Evolutionary conservation across 2,797 vertebrate species (phyloP), one percentile per base, ranked within the genome.

Genomic region (Vespertilio murinus): DNA sequence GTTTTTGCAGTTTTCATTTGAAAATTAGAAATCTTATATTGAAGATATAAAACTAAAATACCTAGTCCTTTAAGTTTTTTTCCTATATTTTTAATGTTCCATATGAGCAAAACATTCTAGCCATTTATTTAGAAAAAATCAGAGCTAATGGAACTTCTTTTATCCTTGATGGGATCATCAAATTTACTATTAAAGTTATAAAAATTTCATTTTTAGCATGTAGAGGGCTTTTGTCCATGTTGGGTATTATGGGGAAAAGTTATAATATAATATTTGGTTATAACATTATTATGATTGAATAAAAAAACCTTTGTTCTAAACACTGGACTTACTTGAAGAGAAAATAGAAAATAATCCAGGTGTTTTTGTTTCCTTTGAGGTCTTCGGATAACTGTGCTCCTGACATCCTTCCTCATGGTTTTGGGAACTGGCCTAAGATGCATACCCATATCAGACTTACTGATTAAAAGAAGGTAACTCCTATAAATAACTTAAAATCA

Each of bases 371-470:
- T 96, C 13, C 2, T 89, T 81, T 30, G 96, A 99, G 99, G 99
- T 97, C 98, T 99, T 94, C 98, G 99, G 75, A 97, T 98, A 1
- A 99, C 99, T 17, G 98, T 99, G 90, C 98, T 99, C 70, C 98
- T 99, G 88, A 99, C 99, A 0, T 98, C 98, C 13, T 98, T 99
- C 89, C 98, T 99, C 71, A 99, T 99, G 99, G 98, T 99, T 71
- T 28, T 99, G 25, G 99, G 99, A 78, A 97, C 99, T 8, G 98
- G 98, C 54, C 96, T 99, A 64, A 98, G 99, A 91, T 99, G 99
- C 96, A 88, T 99, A 95, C 99, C 99, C 5, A 83, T 99, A 88
- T 96, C 98, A 54, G 98, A 99, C 87, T 93, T 98, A 94, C 96
- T 94, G 59, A 97, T 99, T 96, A 99, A 98, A 96, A 98, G 98